Percentiles rank a stretch among this genome's conserved stretches.
Conservation (phyloP, 2,113 vertebrate genomes). For the Dromaius novaehollandiae region DNA sequence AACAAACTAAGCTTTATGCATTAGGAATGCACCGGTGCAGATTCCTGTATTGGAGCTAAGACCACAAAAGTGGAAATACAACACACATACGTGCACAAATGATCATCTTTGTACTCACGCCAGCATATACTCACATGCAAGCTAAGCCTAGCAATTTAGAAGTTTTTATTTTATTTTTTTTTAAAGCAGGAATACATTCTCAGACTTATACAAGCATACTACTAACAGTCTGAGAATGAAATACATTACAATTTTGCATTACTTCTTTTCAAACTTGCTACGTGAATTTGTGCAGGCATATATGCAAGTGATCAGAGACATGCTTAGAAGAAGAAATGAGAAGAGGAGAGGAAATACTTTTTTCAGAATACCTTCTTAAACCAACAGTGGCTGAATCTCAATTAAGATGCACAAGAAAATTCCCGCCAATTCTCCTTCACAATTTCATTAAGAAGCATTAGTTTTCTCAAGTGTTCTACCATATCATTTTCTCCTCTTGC, state of each 20-base stretch:
- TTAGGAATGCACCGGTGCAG: not conserved
- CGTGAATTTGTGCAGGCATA: not conserved
- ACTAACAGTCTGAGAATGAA: not conserved
- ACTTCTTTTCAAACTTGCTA: not conserved
- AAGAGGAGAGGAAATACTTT: not conserved
- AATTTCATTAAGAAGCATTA: not conserved
- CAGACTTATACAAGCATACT: not conserved
- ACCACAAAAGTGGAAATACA: not conserved
- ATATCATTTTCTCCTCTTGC: not conserved
- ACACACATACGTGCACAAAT: not conserved
- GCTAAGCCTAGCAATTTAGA: not conserved
- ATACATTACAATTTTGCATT: not conserved
- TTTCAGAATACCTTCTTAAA: not conserved
- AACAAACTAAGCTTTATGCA: not conserved
- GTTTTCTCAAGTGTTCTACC: not conserved
- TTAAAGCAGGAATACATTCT: not conserved
- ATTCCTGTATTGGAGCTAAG: not conserved
- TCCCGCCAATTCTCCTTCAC: not conserved
- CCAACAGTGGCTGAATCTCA: not conserved
- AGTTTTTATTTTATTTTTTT: not conserved
- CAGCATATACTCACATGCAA: not conserved
- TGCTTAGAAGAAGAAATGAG: not conserved
- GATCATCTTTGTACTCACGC: not conserved
- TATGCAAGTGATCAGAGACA: fast-evolving
- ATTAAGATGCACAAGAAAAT: not conserved